phyloP scores from a whole-genome alignment of 2,113 vertebrate genomes.

The Ahaetulla prasina region DNA sequence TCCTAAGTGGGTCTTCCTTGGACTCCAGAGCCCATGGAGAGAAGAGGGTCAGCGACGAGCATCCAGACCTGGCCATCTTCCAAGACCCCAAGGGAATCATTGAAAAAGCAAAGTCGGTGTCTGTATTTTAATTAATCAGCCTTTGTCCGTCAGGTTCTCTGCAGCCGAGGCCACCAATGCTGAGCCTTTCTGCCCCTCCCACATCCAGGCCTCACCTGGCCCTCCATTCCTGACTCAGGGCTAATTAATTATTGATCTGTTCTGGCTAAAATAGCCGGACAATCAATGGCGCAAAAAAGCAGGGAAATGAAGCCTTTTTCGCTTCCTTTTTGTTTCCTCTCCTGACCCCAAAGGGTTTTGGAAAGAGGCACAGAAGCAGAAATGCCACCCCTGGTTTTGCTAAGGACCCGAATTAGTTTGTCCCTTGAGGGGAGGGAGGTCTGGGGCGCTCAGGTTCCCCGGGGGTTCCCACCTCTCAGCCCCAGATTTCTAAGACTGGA shows the following conservation, averaged over 20 bases:
- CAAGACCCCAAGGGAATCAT: background rate
- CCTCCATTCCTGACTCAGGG: background rate
- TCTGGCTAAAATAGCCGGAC: background rate
- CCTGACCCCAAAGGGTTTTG: background rate
- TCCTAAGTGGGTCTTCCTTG: background rate
- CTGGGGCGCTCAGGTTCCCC: no score
- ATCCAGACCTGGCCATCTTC: no score
- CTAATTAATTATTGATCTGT: constrained; percentile 32
- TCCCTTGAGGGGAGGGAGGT: background rate
- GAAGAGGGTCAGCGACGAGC: background rate
- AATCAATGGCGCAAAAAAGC: constrained; percentile 1
- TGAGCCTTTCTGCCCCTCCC: background rate
- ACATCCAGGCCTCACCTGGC: background rate
- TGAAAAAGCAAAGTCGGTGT: background rate
- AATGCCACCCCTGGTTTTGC: background rate
- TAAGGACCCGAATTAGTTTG: background rate
- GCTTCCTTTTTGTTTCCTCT: background rate
- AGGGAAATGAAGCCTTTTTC: constrained; percentile 3
- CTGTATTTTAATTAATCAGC: background rate
- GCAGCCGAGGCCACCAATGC: background rate
- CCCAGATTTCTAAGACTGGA: background rate
- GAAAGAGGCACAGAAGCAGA: background rate
- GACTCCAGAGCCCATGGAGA: background rate
- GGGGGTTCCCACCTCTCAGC: background rate
- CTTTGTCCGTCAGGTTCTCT: background rate